Percentiles rank a stretch among this genome's conserved stretches.
Evolutionary conservation across 30 jellyfish, hydroid and myxozoan genomes (phyloP).

Genomic region (Phacellophora camtschatica): DNA sequence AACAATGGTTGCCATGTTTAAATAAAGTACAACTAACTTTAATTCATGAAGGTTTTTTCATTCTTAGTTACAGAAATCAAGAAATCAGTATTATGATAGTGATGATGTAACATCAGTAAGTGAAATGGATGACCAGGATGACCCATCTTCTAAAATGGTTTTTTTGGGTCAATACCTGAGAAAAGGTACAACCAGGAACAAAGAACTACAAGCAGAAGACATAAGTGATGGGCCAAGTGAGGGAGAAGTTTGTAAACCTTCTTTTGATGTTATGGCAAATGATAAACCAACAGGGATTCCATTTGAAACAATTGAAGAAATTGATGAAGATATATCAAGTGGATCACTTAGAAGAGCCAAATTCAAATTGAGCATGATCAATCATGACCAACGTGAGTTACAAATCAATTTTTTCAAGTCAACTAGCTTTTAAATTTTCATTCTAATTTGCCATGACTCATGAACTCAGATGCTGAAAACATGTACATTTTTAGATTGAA

Average conservation of each 20-base stretch:
- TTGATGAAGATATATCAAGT: conserved; percentile 13
- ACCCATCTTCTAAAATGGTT: background rate
- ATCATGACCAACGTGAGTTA: too few species aligned
- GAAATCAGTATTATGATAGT: conserved; percentile 29
- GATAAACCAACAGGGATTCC: background rate
- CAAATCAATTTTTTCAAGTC: too few species aligned
- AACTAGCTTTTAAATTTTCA: too few species aligned
- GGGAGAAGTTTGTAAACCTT: conserved; percentile 33
- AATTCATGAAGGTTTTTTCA: too few species aligned
- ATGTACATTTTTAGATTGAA: too few species aligned
- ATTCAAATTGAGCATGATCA: too few species aligned
- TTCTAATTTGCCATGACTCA: too few species aligned
- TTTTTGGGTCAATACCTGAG: background rate
- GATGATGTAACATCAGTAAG: conserved; percentile 60
- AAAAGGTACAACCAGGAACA: background rate
- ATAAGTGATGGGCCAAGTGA: conserved; percentile 60
- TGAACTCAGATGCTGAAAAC: too few species aligned
- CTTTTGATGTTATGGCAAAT: conserved; percentile 6
- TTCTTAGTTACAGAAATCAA: background rate
- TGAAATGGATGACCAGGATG: conserved; percentile 66
- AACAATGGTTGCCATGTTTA: too few species aligned
- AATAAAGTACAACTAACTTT: too few species aligned
- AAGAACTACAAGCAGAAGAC: conserved; percentile 4
- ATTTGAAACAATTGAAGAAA: conserved; percentile 59
- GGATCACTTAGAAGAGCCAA: background rate